Evolutionary conservation across 2,113 vertebrate genomes (phyloP), one percentile per base, ranked within the genome.

Genomic region (Mugil cephalus): DNA sequence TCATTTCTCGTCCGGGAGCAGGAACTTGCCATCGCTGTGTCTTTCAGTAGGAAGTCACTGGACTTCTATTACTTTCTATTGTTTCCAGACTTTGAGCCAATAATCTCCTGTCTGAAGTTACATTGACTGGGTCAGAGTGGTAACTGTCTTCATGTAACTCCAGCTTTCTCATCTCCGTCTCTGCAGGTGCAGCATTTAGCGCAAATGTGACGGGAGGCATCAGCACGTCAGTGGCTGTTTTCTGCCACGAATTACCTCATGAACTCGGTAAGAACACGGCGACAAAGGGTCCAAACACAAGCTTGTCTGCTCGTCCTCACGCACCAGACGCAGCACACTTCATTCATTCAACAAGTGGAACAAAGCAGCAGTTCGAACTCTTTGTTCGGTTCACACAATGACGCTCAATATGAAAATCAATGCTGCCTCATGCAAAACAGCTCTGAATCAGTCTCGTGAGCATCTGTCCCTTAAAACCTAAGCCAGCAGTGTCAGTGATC

Each of bases 231-330:
- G 96, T 99, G 81, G 98, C 98, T 1, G 98, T 99, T 30, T 99
- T 99, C 93, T 99, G 98, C 91, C 98, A 99, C 0, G 98, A 99
- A 75, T 95, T 99, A 84, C 98, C 98, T 67, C 98, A 99, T 74
- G 98, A 99, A 90, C 94, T 99, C 60, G 98, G 98, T 99, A 94
- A 95, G 73, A 30, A 4, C 19, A 34, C 9, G 1, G 5, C 18
- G 7, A 65, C 34, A 19, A 10, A 48, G 36, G 18, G 38, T 18
- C 8, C 17, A 58, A 62, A 61, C 17, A 58, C 59, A 61, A 75
- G 47, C 48, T 43, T 50, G 13, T 36, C 8, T 35, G 48, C 64
- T 39, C 52, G 51, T 73, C 21, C 2, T 62, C 14, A 15, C 14
- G 18, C 46, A 62, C 45, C 1, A 17, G 34, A 54, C 52, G 6